Base-by-base conservation (phyloP, 2,797 vertebrate genomes). In the Vultur gryphus region DNA sequence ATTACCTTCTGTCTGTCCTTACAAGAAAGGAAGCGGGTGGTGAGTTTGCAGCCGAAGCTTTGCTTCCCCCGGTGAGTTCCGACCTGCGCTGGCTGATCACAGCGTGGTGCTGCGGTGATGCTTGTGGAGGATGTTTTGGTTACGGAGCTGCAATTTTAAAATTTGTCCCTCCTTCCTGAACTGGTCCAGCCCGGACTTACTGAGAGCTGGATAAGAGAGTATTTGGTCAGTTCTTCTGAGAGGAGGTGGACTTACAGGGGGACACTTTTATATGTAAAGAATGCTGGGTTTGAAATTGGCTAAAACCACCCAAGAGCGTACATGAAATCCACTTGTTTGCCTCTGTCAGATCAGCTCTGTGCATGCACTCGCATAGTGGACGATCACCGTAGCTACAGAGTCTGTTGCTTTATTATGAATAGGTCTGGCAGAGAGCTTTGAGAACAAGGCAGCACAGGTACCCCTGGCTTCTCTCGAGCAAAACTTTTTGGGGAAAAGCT, bases 341-440 rank as follows among this genome's bases (percentile, higher is more conserved):
- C 57, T 29, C 23, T 14, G 33, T 15, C 9, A 21, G n/a, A 4
- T 4, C 39, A 2, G 44, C 51, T 17, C 25, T 29, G 2, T 6
- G 48, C 17, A 7, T 16, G 4, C 6, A 2, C 18, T 26, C 1
- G 1, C 13, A 10, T 1, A 2, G 19, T 3, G 17, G 20, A 11
- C 10, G 29, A 16, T 39, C 25, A 0, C 6, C 25, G 65, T 6
- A 5, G 39, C 43, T 55, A 2, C 62, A n/a, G 48, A 15, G 44
- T 19, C 24, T 18, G 54, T 59, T 10, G 16, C 64, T 61, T 41
- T 16, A 2, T 23, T 21, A 9, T 4, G 10, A 23, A 1, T 1
- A 7, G 51, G 5, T 19, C 49, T 51, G 52, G 51, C 6, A 10
- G 52, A 6, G 58, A 26, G 78, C 37, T 43, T 7, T n/a, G n/a